Conservation (phyloP, 2,113 vertebrate genomes). For the Bettongia penicillata region DNA sequence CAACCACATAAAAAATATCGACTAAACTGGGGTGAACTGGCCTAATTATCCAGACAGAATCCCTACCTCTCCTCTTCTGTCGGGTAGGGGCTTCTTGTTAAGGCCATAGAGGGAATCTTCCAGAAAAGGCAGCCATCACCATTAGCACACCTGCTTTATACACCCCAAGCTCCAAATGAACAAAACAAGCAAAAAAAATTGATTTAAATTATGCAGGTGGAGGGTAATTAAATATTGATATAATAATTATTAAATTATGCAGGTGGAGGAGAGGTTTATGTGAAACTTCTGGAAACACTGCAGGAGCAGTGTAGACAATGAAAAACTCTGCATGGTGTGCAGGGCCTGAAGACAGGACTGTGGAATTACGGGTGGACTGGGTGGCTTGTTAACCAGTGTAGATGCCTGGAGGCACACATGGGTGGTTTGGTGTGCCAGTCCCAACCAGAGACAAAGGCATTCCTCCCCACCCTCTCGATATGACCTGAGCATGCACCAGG, state of each 20-base stretch:
- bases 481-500: neutral
- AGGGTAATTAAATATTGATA: constrained; percentile 82
- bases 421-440: constrained; percentile 26
- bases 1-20: neutral
- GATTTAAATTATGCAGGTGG: constrained; percentile 83
- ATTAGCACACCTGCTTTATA: constrained; percentile 75
- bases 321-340: constrained; percentile 76
- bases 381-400: constrained; percentile 60
- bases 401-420: neutral
- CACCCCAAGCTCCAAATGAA: constrained; percentile 76
- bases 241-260: constrained; percentile 84
- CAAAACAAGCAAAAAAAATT: constrained; percentile 75
- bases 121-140: constrained; percentile 70
- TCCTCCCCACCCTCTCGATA: neutral
- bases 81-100: constrained; percentile 52
- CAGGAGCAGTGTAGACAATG: constrained; percentile 76
- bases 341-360: constrained; percentile 63
- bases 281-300: constrained; percentile 77
- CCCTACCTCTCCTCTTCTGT: constrained; percentile 39
- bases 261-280: constrained; percentile 79
- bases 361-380: constrained; percentile 67
- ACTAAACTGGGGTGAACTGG: constrained; percentile 39
- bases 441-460: constrained; percentile 43
- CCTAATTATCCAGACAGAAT: constrained; percentile 23
- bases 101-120: constrained; percentile 71